Conservation (phyloP, 1,140 invertebrate genomes). For the Metopolophium dirhodum region DNA sequence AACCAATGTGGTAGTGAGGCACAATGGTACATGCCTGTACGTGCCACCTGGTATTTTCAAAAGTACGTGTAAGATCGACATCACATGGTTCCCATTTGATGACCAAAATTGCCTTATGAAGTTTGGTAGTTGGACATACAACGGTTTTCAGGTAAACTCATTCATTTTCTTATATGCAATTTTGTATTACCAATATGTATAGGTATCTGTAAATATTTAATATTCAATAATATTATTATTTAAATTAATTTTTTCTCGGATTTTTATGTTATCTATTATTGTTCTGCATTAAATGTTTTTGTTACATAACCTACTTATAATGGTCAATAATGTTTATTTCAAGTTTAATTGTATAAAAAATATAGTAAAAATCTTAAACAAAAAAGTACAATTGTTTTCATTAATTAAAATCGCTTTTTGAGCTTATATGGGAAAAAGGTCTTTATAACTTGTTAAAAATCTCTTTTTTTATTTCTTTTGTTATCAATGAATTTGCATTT, state of each 20-base stretch:
- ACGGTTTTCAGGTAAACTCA: slow-evolving; percentile 84
- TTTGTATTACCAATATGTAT: neutral
- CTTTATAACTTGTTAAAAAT: slow-evolving; percentile 16
- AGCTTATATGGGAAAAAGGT: slow-evolving; percentile 16
- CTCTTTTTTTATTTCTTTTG: neutral
- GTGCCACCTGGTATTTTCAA: slow-evolving; percentile 98
- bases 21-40: slow-evolving; percentile 95
- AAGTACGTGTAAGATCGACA: slow-evolving; percentile 99
- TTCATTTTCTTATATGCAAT: neutral
- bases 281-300: neutral
- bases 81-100: slow-evolving; percentile 99
- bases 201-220: neutral
- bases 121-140: slow-evolving; percentile 95
- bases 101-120: slow-evolving; percentile 96
- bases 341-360: neutral
- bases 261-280: neutral
- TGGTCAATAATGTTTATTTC: neutral
- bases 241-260: neutral
- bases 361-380: neutral
- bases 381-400: slow-evolving; percentile 15
- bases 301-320: neutral
- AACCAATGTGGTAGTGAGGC: slow-evolving; percentile 94
- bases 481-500: slow-evolving; percentile 42
- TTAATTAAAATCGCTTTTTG: slow-evolving; percentile 25
- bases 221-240: neutral